These are phyloP conservation scores for Haemorhous mexicanus DNA, from an alignment of 2,113 vertebrate genomes.

Conservation along the genomic window DNA sequence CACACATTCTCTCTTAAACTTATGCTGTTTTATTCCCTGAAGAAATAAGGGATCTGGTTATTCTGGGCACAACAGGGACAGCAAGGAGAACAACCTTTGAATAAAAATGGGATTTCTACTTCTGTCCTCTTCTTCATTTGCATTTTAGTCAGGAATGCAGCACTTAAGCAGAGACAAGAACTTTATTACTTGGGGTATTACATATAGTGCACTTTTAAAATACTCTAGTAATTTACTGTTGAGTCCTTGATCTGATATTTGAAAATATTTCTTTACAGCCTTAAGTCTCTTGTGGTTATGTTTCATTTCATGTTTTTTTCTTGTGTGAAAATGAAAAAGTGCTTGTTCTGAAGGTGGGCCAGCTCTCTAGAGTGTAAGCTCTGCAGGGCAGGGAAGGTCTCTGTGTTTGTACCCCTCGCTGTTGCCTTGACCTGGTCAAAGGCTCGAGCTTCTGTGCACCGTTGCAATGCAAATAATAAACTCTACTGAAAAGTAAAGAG, in stretches of 20 bases:
- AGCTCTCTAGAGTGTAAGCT: constrained; percentile 52
- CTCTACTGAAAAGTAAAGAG: constrained; percentile 1
- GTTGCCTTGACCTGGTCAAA: neutral
- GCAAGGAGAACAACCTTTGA: neutral
- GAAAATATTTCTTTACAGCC: neutral
- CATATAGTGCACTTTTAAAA: neutral
- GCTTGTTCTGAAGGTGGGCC: neutral
- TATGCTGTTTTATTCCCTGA: neutral
- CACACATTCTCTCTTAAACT: neutral
- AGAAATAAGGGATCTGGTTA: neutral
- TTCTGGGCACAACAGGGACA: neutral
- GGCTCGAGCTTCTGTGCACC: neutral
- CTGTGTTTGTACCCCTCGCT: neutral
- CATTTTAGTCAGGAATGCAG: neutral
- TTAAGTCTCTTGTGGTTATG: neutral
- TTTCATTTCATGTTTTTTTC: neutral
- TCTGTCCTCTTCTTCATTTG: neutral
- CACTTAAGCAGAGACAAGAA: neutral
- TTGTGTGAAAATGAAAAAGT: neutral
- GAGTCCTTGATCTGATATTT: neutral
- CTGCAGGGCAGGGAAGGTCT: neutral
- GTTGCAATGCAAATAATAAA: constrained; percentile 53
- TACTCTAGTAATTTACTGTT: neutral
- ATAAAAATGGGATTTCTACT: neutral
- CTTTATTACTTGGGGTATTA: neutral